Conservation (phyloP, 2,113 vertebrate species). For the Ptyas mucosa region DNA sequence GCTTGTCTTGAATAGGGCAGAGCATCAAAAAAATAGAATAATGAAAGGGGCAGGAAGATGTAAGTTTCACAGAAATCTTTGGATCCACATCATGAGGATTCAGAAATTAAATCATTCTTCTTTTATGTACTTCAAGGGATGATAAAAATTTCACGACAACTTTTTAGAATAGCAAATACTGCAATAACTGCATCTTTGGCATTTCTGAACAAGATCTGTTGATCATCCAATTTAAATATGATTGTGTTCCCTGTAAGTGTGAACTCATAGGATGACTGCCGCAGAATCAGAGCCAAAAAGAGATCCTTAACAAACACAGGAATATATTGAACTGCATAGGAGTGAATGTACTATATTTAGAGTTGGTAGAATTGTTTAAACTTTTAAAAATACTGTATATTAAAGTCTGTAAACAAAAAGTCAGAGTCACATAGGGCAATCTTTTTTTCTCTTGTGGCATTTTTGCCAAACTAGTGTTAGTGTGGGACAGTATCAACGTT, state of each 20-base stretch:
- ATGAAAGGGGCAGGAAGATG: neutral
- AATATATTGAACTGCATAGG: neutral
- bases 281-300: neutral
- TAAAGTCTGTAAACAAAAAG: neutral
- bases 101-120: constrained; percentile 15
- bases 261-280: neutral
- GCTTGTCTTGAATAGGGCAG: neutral
- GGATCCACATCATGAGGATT: neutral
- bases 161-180: neutral
- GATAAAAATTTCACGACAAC: neutral
- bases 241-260: neutral
- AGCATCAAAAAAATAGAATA: neutral
- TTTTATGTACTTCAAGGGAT: neutral
- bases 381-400: neutral
- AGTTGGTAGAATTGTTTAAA: neutral
- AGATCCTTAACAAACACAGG: neutral
- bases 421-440: neutral
- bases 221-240: neutral
- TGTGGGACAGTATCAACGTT: neutral
- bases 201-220: neutral
- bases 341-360: neutral
- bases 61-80: neutral
- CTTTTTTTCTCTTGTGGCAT: neutral
- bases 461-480: neutral
- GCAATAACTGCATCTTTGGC: neutral